These are phyloP conservation scores for Aurelia aurita DNA, from an alignment of 30 jellyfish, hydroid and myxozoan genomes.

Conservation along the genomic window DNA sequence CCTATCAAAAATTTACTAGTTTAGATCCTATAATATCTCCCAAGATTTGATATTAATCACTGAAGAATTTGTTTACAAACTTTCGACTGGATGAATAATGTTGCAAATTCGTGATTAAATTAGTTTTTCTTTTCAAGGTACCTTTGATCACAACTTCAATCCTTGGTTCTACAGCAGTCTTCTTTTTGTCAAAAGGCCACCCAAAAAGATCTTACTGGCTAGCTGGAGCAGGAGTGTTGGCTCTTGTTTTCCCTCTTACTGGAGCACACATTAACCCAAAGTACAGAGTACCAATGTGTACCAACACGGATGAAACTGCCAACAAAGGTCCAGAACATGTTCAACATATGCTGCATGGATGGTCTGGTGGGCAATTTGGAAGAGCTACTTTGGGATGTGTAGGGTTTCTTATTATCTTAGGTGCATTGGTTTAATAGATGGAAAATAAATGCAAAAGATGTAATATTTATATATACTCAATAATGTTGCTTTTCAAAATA, in stretches of 20 bases:
- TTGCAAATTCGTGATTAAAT: too few species aligned
- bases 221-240: conserved; percentile 9
- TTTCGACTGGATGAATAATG: too few species aligned
- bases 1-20: too few species aligned
- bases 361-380: conserved; percentile 1
- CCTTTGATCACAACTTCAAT: conserved; percentile 7
- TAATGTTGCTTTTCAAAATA: too few species aligned
- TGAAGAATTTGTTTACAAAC: too few species aligned
- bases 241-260: conserved; percentile 21
- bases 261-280: conserved; percentile 27
- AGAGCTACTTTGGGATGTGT: not conserved
- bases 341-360: not conserved
- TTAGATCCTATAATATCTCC: too few species aligned
- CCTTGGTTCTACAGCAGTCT: conserved; percentile 6
- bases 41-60: too few species aligned
- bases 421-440: conserved; percentile 5
- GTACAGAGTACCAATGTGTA: conserved; percentile 20
- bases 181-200: conserved; percentile 22
- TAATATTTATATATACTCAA: too few species aligned
- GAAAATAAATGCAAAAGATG: too few species aligned
- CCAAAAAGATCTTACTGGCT: conserved; percentile 27
- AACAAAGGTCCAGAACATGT: conserved; percentile 30
- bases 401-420: not conserved
- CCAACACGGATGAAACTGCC: conserved; percentile 12
- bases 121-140: not conserved